Base-by-base conservation (phyloP, 2,888 invertebrate species). In the Sepioteuthis lessoniana region DNA sequence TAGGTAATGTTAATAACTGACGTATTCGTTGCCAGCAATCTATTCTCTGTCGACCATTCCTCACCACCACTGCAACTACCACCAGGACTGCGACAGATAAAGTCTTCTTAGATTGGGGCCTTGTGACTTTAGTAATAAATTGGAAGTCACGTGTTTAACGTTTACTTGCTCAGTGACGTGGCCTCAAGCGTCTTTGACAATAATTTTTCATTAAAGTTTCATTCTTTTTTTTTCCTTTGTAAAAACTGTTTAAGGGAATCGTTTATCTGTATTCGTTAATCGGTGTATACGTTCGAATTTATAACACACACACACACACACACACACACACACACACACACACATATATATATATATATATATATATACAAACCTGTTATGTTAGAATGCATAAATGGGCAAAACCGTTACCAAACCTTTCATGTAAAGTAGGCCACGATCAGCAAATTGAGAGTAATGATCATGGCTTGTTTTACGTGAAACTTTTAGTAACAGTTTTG, bases 1-100 rank as follows among this genome's bases (percentile, higher is more conserved):
- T 76, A 76, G 76, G 35, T 76, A 76, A 76, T 76, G n/a, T n/a
- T 76, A 76, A 76, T 76, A 76, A 76, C 76, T 76, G 76, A n/a
- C 16, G 76, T 76, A 10, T 76, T 76, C 76, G n/a, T 76, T 76
- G 76, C n/a, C 76, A 76, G n/a, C n/a, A 76, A 76, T 76, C 4
- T 10, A 13, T n/a, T n/a, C n/a, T 76, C 76, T 76, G 25, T 16
- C 76, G 76, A n/a, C 76, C 76, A 76, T 76, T 76, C 76, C 4
- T 76, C 76, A n/a, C 76, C n/a, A 31, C 28, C n/a, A 76, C 76
- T 16, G 10, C 35, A 13, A 76, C n/a, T 16, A 76, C 76, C n/a
- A 76, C 76, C n/a, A 76, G 16, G 21, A 2, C n/a, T n/a, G 76
- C 76, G 76, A n/a, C 76, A n/a, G 35, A 76, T 19, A 35, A n/a